A percentile compares a stretch with the other conserved stretches of the same genome.
Evolutionary conservation across 1,140 invertebrate species (phyloP).

Genomic region (Lepeophtheirus salmonis): DNA sequence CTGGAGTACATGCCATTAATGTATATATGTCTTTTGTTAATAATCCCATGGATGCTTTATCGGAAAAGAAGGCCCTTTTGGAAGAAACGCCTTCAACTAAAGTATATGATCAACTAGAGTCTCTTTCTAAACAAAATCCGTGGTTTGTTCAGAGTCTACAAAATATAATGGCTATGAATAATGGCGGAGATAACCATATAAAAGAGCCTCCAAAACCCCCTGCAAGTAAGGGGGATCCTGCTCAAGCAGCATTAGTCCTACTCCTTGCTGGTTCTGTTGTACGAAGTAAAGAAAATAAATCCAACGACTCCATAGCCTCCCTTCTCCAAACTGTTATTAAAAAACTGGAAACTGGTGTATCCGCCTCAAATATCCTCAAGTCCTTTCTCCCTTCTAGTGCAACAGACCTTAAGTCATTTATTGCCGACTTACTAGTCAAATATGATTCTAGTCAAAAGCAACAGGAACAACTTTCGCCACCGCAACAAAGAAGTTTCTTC

Average conservation of each 20-base stretch:
- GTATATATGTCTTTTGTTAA: conserved; percentile 34
- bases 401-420: conserved; percentile 4
- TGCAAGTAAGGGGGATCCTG: conserved; percentile 21
- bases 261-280: conserved; percentile 24
- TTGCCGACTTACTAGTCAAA: neutral
- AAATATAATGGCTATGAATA: conserved; percentile 29
- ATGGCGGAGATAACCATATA: conserved; percentile 4
- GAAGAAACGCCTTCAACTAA: conserved; percentile 11
- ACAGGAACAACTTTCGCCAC: neutral
- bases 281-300: neutral
- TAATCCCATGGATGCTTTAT: conserved; percentile 26
- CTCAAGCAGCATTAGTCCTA: conserved; percentile 27
- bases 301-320: neutral
- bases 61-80: conserved; percentile 1
- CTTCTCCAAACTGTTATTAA: conserved; percentile 1
- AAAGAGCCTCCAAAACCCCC: neutral
- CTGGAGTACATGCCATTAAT: conserved; percentile 36
- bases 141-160: conserved; percentile 34
- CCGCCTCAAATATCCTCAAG: neutral
- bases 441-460: neutral
- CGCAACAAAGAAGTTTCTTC: neutral
- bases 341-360: neutral
- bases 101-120: conserved; percentile 30
- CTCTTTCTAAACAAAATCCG: conserved; percentile 34
- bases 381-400: neutral